phyloP scores from a whole-genome alignment of 1,140 invertebrate genomes.

The Cotesia vestalis region DNA sequence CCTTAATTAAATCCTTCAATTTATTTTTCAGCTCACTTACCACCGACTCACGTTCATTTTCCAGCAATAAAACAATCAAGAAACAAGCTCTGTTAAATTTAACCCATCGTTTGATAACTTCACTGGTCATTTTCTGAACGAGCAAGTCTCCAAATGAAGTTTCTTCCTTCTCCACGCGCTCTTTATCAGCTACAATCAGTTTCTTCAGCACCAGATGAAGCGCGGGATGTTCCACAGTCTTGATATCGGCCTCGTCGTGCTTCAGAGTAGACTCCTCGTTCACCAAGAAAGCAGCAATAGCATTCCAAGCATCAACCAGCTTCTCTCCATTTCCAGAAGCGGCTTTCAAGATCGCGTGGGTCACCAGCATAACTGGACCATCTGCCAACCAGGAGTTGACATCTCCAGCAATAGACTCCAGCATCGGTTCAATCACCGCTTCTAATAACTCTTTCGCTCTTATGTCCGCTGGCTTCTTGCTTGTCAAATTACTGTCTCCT shows the following conservation, averaged over 20 bases:
- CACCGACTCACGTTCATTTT: constrained; percentile 54
- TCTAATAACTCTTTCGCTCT: constrained; percentile 79
- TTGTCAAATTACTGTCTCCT: constrained; percentile 76
- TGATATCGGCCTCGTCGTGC: constrained; percentile 62
- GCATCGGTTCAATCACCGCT: constrained; percentile 71
- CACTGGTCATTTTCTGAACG: constrained; percentile 54
- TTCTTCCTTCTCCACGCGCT: constrained; percentile 51
- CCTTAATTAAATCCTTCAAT: constrained; percentile 43
- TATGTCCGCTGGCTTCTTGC: constrained; percentile 81
- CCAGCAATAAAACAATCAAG: constrained; percentile 66
- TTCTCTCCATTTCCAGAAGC: constrained; percentile 56
- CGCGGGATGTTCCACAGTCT: constrained; percentile 81
- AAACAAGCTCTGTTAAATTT: constrained; percentile 72
- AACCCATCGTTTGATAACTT: constrained; percentile 67
- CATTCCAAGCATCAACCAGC: constrained; percentile 57
- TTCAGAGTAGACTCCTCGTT: constrained; percentile 59
- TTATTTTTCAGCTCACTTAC: constrained; percentile 27
- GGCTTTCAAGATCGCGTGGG: constrained; percentile 75
- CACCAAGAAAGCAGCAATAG: constrained; percentile 63
- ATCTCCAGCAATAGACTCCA: constrained; percentile 72
- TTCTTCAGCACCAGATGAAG: constrained; percentile 85
- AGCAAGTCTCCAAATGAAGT: constrained; percentile 64
- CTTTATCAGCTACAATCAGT: constrained; percentile 74
- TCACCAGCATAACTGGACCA: constrained; percentile 75
- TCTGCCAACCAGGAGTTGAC: constrained; percentile 74